Evolutionary conservation across 2,888 invertebrate genomes (phyloP).

Genomic region (Caenorhabditis macrosperma): DNA sequence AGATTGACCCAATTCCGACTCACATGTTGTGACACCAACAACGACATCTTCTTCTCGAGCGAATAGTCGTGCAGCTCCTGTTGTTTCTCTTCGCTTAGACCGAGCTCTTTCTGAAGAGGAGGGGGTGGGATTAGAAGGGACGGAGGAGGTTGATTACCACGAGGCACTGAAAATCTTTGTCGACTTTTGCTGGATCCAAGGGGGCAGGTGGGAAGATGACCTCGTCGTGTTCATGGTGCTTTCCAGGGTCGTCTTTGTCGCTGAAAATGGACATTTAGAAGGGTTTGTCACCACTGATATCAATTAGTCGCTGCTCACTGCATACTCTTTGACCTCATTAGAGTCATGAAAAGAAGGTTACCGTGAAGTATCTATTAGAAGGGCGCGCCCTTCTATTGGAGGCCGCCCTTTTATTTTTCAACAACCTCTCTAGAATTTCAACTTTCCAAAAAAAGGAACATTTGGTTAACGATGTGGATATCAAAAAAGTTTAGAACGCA

Average conservation of each 20-base stretch:
- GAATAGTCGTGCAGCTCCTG: slow-evolving; percentile 71
- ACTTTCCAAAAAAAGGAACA: no score
- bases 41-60: slow-evolving; percentile 73
- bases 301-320: no score
- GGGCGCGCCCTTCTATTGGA: no score
- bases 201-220: slow-evolving; percentile 38
- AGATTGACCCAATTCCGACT: slow-evolving; percentile 55
- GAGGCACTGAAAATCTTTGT: slow-evolving; percentile 55
- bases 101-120: slow-evolving; percentile 70
- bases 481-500: no score
- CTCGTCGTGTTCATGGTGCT: slow-evolving; percentile 26
- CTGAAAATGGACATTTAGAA: slow-evolving; percentile 26
- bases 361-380: no score
- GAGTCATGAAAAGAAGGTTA: no score
- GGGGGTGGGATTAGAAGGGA: background rate
- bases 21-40: slow-evolving; percentile 68
- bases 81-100: slow-evolving; percentile 74
- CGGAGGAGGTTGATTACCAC: no score
- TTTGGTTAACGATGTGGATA: no score
- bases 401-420: no score
- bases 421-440: no score
- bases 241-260: slow-evolving; percentile 55
- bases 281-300: background rate
- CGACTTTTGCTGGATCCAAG: slow-evolving; percentile 52
- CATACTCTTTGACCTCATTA: no score